These are phyloP conservation scores for Lates calcarifer DNA, from an alignment of 2,113 vertebrate genomes.

Conservation along the genomic window DNA sequence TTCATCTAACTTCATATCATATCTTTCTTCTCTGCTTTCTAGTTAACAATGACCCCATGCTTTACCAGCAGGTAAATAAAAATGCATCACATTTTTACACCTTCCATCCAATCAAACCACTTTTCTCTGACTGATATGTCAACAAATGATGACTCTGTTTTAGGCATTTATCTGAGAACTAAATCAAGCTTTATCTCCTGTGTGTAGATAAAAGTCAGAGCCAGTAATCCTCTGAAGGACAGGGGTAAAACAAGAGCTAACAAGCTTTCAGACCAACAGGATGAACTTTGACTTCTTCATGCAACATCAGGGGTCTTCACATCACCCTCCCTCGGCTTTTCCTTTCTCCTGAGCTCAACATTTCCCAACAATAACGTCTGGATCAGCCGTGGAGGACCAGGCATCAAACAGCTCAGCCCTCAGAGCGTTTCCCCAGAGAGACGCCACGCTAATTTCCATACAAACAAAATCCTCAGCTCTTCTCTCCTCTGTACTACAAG, in stretches of 20 bases:
- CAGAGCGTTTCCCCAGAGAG: constrained; percentile 40
- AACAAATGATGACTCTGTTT: background rate
- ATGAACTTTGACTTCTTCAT: constrained; percentile 31
- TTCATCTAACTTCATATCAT: no score
- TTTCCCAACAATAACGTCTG: background rate
- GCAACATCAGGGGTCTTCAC: background rate
- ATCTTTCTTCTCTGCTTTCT: no score
- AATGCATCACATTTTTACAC: no score
- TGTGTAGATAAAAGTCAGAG: no score
- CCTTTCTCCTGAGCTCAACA: background rate
- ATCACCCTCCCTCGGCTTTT: background rate
- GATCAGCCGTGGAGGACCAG: constrained; percentile 25
- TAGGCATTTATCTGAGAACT: background rate
- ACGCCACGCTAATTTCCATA: constrained; percentile 75
- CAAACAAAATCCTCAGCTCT: constrained; percentile 69
- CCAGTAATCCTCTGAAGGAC: no score
- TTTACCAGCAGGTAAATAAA: background rate
- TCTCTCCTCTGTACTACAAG: constrained; percentile 75
- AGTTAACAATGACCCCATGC: no score
- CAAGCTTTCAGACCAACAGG: background rate
- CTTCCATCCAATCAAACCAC: background rate
- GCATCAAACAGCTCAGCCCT: constrained; percentile 71
- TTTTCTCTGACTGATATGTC: background rate
- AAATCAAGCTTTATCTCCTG: background rate
- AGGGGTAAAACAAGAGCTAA: background rate